Evolutionary conservation across 1,140 invertebrate species (phyloP).

Genomic region (Metaphire vulgaris): DNA sequence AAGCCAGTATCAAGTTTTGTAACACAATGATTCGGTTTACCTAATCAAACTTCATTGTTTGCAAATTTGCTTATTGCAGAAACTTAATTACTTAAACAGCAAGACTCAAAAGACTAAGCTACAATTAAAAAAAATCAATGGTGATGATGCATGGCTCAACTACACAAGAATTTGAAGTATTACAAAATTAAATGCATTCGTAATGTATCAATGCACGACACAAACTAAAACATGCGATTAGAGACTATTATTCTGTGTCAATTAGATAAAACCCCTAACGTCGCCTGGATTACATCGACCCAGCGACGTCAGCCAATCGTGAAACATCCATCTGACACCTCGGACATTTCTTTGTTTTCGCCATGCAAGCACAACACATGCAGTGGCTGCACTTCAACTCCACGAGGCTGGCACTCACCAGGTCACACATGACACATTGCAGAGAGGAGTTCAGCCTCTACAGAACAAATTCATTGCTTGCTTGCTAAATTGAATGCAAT

Average conservation of each 20-base stretch:
- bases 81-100: too few species aligned
- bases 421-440: background rate
- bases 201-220: background rate
- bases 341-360: background rate
- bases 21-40: too few species aligned
- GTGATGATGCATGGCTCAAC: too few species aligned
- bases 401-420: background rate
- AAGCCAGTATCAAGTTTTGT: too few species aligned
- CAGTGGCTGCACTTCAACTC: background rate
- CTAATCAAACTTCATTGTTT: too few species aligned
- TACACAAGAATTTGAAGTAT: too few species aligned
- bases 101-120: too few species aligned
- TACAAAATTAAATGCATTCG: background rate
- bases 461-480: background rate
- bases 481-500: too few species aligned
- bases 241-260: background rate
- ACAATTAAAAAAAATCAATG: too few species aligned
- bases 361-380: background rate
- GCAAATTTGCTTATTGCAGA: too few species aligned
- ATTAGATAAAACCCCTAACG: background rate
- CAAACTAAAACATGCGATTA: background rate
- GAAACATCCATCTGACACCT: background rate
- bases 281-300: background rate
- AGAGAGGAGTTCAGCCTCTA: background rate
- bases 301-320: background rate